These are phyloP conservation scores for Hoplostethus mediterraneus DNA, from an alignment of 2,797 vertebrate genomes.

Conservation along the genomic window DNA sequence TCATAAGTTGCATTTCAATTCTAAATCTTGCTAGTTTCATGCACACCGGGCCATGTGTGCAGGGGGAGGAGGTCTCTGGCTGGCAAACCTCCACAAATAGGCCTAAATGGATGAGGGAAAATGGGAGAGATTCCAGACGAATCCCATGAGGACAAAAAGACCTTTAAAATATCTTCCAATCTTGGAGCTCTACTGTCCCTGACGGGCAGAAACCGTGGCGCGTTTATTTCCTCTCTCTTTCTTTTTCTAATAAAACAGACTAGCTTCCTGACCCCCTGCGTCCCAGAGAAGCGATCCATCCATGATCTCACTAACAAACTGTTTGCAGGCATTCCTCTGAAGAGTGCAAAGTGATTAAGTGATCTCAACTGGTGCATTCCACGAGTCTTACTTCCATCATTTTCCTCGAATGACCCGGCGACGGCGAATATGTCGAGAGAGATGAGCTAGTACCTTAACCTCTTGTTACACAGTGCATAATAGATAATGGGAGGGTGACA, in stretches of 20 bases:
- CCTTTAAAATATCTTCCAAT: slow-evolving; percentile 51
- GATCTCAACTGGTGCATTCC: slow-evolving; percentile 7
- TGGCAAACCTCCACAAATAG: slow-evolving; percentile 65
- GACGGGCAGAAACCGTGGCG: slow-evolving; percentile 26
- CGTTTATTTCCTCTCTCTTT: slow-evolving; percentile 49
- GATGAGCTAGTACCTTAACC: slow-evolving; percentile 20
- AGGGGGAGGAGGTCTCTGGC: slow-evolving; percentile 51
- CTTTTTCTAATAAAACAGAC: slow-evolving; percentile 55
- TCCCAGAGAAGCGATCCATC: slow-evolving; percentile 35
- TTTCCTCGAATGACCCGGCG: slow-evolving; percentile 64
- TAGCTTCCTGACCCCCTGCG: slow-evolving; percentile 53
- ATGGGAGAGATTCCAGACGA: slow-evolving; percentile 66
- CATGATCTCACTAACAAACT: slow-evolving; percentile 59
- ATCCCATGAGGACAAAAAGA: slow-evolving; percentile 37
- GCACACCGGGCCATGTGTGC: not conserved
- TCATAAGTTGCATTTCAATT: slow-evolving; percentile 13
- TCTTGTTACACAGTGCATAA: slow-evolving; percentile 18
- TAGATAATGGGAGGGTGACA: slow-evolving; percentile 58
- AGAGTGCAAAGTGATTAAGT: slow-evolving; percentile 30
- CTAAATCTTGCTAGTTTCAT: not conserved
- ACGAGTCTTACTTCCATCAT: slow-evolving; percentile 20
- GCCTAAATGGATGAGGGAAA: slow-evolving; percentile 67
- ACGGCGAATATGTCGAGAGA: slow-evolving; percentile 31
- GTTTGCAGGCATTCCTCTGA: slow-evolving; percentile 53
- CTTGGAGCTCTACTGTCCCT: slow-evolving; percentile 28